Conservation (phyloP, 1,140 invertebrate species). For the Eupristina koningsbergeri region DNA sequence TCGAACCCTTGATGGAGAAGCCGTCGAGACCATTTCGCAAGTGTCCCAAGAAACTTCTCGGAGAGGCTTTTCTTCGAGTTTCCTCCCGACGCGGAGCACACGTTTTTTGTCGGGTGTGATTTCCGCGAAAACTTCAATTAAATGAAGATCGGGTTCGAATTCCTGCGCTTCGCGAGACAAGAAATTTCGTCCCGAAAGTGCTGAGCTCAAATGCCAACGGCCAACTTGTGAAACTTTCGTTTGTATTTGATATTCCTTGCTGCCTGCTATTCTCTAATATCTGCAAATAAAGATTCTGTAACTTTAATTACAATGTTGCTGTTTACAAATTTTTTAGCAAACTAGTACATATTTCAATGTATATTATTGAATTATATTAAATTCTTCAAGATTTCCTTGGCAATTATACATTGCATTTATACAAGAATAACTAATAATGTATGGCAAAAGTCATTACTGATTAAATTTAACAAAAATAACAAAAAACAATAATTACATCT, state of each 20-base stretch:
- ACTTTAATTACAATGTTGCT: neutral
- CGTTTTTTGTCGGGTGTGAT: conserved; percentile 50
- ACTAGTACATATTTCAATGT: too few species aligned
- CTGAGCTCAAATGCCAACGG: neutral
- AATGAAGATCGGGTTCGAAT: conserved; percentile 40
- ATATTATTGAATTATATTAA: too few species aligned
- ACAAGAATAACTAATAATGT: too few species aligned
- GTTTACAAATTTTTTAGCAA: neutral
- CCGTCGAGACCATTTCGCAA: conserved; percentile 10
- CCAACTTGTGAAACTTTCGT: neutral
- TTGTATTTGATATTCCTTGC: neutral
- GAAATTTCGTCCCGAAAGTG: neutral
- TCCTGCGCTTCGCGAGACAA: conserved; percentile 5
- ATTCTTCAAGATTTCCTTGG: too few species aligned
- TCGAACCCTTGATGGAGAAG: neutral
- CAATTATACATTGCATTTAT: too few species aligned
- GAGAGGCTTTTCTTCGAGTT: conserved; percentile 31
- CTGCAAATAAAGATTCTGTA: neutral
- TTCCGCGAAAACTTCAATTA: conserved; percentile 51
- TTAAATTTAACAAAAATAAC: too few species aligned
- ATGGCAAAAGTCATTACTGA: too few species aligned
- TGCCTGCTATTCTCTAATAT: too few species aligned
- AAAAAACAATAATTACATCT: too few species aligned
- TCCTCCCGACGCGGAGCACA: neutral
- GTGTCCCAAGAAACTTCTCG: neutral